These are phyloP conservation scores for Lasius platythorax DNA, from an alignment of 2,888 invertebrate genomes.

Conservation along the genomic window DNA sequence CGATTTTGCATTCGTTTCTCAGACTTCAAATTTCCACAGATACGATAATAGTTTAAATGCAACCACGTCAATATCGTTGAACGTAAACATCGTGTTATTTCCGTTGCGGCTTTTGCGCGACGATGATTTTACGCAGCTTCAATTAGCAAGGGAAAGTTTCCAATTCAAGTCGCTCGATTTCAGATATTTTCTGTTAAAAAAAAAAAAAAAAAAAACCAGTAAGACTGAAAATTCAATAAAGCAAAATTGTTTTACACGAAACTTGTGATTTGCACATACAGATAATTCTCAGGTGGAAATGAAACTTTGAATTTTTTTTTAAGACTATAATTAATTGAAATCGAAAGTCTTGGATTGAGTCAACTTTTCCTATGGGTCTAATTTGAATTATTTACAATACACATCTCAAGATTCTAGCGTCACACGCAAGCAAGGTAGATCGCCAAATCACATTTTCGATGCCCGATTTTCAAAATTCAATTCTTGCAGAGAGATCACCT, in stretches of 20 bases:
- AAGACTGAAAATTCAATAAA: neutral
- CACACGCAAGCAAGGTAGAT: conserved; percentile 72
- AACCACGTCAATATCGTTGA: neutral
- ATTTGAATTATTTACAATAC: conserved; percentile 82
- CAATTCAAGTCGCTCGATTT: conserved; percentile 15
- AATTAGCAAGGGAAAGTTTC: conserved; percentile 14
- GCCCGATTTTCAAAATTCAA: conserved; percentile 36
- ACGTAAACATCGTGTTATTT: conserved; percentile 2
- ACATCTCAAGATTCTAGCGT: conserved; percentile 74
- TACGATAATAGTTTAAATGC: neutral
- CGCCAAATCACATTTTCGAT: conserved; percentile 26
- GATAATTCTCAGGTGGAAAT: neutral
- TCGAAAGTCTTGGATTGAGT: conserved; percentile 11
- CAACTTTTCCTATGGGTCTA: conserved; percentile 65
- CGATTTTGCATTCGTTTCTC: neutral
- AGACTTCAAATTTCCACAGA: neutral
- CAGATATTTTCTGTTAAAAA: neutral
- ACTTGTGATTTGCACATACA: neutral
- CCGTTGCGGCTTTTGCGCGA: conserved; percentile 10
- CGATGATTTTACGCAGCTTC: conserved; percentile 24
- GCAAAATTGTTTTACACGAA: neutral
- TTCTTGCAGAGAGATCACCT: neutral
- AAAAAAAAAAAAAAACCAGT: neutral
- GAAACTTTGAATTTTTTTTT: conserved; percentile 1
- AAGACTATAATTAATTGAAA: neutral